phyloP scores from a whole-genome alignment of 2,797 vertebrate genomes.

The Graptemys geographica region DNA sequence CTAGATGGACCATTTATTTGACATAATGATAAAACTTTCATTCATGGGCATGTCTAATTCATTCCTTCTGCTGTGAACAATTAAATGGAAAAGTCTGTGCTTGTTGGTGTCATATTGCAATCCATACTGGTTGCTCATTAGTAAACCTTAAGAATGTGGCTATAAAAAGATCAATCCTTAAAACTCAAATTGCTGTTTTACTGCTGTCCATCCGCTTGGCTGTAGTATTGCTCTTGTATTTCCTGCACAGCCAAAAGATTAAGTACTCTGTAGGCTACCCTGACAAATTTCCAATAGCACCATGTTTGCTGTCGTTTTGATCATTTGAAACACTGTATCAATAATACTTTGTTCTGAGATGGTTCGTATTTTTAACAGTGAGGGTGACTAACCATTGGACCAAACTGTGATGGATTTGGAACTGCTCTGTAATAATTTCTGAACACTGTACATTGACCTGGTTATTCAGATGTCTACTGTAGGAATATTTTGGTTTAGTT shows the following conservation, averaged over 20 bases:
- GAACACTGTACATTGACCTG: background rate
- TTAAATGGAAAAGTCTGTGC: background rate
- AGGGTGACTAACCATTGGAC: background rate
- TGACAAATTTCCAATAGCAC: background rate
- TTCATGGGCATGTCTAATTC: background rate
- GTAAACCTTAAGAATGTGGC: background rate
- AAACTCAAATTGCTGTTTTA: background rate
- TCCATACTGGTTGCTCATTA: background rate
- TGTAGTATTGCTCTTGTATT: background rate
- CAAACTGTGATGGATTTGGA: background rate
- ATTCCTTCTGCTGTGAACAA: background rate
- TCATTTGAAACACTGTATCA: background rate
- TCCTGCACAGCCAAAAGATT: background rate
- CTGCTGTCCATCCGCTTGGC: background rate
- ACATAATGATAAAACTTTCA: background rate
- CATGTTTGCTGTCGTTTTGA: background rate
- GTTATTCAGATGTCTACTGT: background rate
- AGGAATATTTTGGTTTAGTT: background rate
- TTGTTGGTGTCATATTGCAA: background rate
- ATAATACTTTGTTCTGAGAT: background rate
- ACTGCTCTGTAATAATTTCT: background rate
- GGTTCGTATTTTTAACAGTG: background rate
- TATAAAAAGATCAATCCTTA: background rate
- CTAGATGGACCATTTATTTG: background rate
- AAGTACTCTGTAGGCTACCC: background rate